These are phyloP conservation scores for Phenganax subtilis DNA, from an alignment of 92 coral and sea anemone species.

Conservation along the genomic window DNA sequence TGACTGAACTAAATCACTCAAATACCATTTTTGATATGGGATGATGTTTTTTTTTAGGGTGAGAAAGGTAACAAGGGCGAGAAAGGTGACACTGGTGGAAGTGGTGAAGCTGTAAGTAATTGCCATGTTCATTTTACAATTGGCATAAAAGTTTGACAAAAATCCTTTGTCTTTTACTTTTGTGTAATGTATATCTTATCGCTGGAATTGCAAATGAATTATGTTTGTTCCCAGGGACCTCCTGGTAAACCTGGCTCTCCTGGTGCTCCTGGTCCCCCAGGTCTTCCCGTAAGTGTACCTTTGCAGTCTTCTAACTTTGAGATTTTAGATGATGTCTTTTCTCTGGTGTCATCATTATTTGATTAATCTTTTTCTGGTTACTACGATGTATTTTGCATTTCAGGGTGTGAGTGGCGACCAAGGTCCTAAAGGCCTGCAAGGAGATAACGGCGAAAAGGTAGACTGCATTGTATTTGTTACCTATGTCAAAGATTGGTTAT, in stretches of 20 bases:
- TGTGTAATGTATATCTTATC: no score
- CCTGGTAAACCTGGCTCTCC: constrained; percentile 5
- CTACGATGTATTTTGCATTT: background rate
- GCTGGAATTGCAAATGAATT: background rate
- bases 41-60: background rate
- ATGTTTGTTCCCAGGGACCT: constrained; percentile 10
- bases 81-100: constrained; percentile 13
- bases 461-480: background rate
- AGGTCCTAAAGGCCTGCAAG: constrained; percentile 21
- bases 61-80: constrained; percentile 15
- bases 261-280: constrained; percentile 25
- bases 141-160: background rate
- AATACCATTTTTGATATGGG: no score
- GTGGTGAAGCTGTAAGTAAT: constrained; percentile 22
- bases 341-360: background rate
- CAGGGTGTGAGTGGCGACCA: constrained; percentile 20
- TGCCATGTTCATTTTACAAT: no score
- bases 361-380: no score
- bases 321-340: background rate
- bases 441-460: constrained; percentile 11
- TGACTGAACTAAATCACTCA: no score
- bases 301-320: no score
- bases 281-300: constrained; percentile 3
- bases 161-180: background rate
- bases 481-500: background rate